These are phyloP conservation scores for Cercopithecus mitis DNA, from an alignment of 2,797 vertebrate species.

Conservation along the genomic window DNA sequence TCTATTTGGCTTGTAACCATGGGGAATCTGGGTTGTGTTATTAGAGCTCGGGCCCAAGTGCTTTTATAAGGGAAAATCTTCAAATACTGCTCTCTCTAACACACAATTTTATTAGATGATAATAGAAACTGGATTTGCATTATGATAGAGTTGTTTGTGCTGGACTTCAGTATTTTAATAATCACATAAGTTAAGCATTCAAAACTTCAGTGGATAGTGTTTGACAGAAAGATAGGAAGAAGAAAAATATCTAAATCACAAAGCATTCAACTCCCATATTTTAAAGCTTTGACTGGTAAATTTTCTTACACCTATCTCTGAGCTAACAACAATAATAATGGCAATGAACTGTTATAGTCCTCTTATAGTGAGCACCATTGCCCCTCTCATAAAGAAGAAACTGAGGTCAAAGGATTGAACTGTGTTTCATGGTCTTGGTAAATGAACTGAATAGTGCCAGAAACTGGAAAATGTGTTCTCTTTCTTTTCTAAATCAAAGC, in stretches of 20 bases:
- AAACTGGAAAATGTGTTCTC: neutral
- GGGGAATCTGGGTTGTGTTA: neutral
- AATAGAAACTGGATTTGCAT: neutral
- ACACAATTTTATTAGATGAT: neutral
- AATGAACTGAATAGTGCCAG: neutral
- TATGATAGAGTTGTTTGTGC: neutral
- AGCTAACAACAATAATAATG: neutral
- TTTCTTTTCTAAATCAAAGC: conserved; percentile 44
- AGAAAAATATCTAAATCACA: conserved; percentile 35
- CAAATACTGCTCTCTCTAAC: neutral
- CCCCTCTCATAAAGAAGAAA: neutral
- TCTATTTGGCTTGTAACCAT: neutral
- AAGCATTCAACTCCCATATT: neutral
- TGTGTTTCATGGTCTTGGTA: neutral
- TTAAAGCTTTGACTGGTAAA: conserved; percentile 31
- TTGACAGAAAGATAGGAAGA: conserved; percentile 43
- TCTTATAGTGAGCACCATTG: neutral
- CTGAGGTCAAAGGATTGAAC: neutral
- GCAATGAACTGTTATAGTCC: neutral
- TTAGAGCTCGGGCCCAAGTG: neutral
- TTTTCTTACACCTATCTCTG: conserved; percentile 1
- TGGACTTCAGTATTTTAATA: neutral
- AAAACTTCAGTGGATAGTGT: neutral
- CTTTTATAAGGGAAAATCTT: neutral
- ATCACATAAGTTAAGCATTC: neutral